Percentiles rank a stretch among this genome's conserved stretches.
Evolutionary conservation across 2,113 vertebrate species (phyloP).

Genomic region (Thermophis baileyi): DNA sequence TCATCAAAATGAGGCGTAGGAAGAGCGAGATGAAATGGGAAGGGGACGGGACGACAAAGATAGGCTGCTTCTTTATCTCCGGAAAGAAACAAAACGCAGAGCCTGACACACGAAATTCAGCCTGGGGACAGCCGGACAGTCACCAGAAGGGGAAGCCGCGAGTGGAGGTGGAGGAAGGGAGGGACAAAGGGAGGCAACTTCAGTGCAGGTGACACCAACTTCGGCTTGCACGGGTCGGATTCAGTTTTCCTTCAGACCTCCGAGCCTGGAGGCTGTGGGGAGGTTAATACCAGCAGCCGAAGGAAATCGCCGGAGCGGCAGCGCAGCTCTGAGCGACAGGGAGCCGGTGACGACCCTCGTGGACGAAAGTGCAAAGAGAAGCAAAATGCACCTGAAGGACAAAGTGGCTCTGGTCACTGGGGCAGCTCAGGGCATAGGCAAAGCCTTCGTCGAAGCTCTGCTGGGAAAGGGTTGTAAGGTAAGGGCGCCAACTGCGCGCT

Average conservation of each 20-base stretch:
- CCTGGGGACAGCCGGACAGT: not conserved
- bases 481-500: constrained; percentile 25
- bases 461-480: constrained; percentile 85
- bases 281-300: not conserved
- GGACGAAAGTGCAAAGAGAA: constrained; percentile 34
- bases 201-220: constrained; percentile 53
- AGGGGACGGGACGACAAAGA: fast-evolving
- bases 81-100: not conserved
- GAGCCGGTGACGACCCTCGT: not conserved
- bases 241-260: constrained; percentile 38
- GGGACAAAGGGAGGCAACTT: not conserved
- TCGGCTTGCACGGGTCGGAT: not conserved
- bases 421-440: constrained; percentile 93
- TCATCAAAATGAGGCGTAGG: not conserved
- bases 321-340: not conserved
- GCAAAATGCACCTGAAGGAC: constrained; percentile 78
- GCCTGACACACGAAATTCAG: not conserved
- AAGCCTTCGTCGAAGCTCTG: constrained; percentile 79
- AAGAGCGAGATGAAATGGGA: not conserved
- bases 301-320: not conserved
- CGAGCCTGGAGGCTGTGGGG: not conserved
- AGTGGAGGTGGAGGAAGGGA: not conserved
- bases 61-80: not conserved
- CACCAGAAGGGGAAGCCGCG: not conserved
- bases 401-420: constrained; percentile 95